Evolutionary conservation across 2,888 invertebrate genomes (phyloP), one percentile per base, ranked within the genome.

Genomic region (Eupithecia subumbrata): DNA sequence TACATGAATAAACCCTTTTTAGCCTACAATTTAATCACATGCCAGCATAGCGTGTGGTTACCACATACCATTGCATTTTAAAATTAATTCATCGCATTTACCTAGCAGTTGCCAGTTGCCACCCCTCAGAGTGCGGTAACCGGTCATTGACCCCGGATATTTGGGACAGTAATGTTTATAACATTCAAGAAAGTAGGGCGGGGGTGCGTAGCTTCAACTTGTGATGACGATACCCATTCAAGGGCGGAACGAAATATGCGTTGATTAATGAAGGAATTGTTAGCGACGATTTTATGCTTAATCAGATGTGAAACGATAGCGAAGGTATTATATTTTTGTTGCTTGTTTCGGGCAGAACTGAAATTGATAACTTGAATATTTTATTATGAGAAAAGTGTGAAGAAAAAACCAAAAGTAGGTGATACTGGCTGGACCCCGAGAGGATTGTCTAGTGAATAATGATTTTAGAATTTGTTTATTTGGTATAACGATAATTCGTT

Each of bases 121-220:
- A 90, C 93, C 94, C 93, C 89, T 92, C 79, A 79, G 85, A 85
- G 84, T 84, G 84, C 84, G 84, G 86, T 85, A 86, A 84, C 82
- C 86, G 94, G 92, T 92, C 93, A 84, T 81, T 82, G 92, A 93
- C 90, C 94, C 86, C 90, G 86, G 82, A 85, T 90, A 92, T 94
- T 92, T 92, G 89, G 93, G 90, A 89, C 92, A 87, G 87, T 71
- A 71, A 69, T 90, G 89, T 91, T 90, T 91, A 90, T 88, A 89
- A 88, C 87, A 87, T 86, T 87, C 84, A 84, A 87, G 90, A 90
- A 91, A 90, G 85, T 89, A 87, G 90, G 89, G 88, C 89, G 89
- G 85, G 89, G 85, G 86, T 84, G 22, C n/a, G 40, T 18, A 12
- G 12, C 67, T 22, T 43, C 22, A 67, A 14, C 22, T 60, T 66